These are phyloP conservation scores for Sinosuthora webbiana DNA, from an alignment of 2,113 vertebrate genomes.

Conservation along the genomic window DNA sequence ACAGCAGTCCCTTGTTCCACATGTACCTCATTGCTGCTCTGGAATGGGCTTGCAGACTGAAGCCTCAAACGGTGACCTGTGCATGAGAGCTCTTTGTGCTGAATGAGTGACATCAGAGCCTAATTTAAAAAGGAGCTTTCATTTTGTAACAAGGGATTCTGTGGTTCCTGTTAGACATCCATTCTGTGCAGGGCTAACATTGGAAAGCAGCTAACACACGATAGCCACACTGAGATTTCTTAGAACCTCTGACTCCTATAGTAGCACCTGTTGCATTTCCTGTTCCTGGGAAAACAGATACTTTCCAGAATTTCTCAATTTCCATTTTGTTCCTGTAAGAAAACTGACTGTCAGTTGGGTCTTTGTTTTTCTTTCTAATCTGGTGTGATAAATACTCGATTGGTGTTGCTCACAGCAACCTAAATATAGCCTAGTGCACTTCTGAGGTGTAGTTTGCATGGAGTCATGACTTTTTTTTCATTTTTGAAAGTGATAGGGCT, in stretches of 20 bases:
- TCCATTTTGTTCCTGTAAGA: background rate
- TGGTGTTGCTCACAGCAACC: background rate
- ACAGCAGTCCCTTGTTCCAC: background rate
- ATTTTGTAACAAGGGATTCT: background rate
- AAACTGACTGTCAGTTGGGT: background rate
- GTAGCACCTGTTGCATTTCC: background rate
- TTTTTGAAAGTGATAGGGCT: background rate
- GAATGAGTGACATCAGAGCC: background rate
- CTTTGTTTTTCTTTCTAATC: background rate
- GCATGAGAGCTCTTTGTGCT: background rate
- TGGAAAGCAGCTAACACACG: rapidly evolving
- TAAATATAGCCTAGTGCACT: background rate
- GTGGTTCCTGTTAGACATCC: background rate
- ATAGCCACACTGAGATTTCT: background rate
- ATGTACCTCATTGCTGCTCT: rapidly evolving
- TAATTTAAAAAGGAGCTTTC: background rate
- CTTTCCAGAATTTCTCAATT: background rate
- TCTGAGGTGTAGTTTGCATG: background rate
- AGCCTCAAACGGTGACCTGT: background rate
- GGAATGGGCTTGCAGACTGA: background rate
- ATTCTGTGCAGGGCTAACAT: background rate
- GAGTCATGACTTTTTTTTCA: background rate
- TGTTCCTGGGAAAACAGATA: background rate
- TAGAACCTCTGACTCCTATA: background rate
- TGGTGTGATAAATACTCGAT: background rate